phyloP scores from a whole-genome alignment of 1,140 invertebrate genomes.

The Plectrocnemia conspersa region DNA sequence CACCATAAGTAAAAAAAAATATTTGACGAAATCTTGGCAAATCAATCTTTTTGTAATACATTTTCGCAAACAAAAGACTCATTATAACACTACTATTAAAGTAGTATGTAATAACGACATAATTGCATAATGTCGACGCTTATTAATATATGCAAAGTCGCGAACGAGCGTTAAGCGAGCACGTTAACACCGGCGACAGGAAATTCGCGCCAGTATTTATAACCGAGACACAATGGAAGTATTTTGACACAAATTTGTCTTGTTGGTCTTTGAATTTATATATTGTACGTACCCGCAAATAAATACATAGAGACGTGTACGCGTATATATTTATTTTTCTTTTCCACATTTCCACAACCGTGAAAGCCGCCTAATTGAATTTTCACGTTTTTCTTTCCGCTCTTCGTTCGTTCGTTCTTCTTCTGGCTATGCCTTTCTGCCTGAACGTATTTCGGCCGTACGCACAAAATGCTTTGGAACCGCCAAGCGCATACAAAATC shows the following conservation, averaged over 20 bases:
- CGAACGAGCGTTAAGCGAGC: no score
- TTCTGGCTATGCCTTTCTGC: background rate
- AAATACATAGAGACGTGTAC: background rate
- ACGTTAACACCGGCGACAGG: background rate
- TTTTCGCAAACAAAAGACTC: no score
- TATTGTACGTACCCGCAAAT: background rate
- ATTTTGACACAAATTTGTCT: conserved; percentile 26
- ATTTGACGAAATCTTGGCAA: no score
- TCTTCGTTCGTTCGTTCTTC: background rate
- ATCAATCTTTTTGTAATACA: no score
- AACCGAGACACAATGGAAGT: conserved; percentile 18
- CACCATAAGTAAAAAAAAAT: no score
- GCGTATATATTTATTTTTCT: conserved; percentile 9
- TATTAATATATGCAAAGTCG: no score
- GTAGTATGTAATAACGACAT: no score
- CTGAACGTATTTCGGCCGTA: background rate
- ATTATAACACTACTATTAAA: no score
- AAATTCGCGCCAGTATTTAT: conserved; percentile 16
- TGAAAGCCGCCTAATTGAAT: conserved; percentile 25
- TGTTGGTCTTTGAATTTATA: background rate
- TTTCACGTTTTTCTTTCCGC: conserved; percentile 15
- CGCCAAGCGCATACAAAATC: no score
- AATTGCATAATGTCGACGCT: no score
- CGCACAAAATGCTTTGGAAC: no score
- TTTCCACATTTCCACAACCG: conserved; percentile 12